phyloP scores from a whole-genome alignment of 2,113 vertebrate genomes.

The Pelvicachromis taeniatus region DNA sequence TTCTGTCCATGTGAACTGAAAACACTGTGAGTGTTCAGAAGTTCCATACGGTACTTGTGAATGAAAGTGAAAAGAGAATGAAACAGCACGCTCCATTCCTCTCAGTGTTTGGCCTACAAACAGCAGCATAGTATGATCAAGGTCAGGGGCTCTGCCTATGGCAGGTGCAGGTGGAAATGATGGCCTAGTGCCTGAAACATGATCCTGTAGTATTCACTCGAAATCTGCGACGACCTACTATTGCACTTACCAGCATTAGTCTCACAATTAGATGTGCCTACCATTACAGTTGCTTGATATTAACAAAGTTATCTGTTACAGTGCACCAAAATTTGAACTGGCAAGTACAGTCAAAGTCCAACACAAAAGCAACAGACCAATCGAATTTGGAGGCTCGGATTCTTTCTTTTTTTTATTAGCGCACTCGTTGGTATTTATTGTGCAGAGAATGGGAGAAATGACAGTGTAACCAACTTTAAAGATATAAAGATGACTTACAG shows the following conservation, averaged over 20 bases:
- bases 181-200: not conserved
- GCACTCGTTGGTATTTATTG: not conserved
- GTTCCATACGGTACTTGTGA: not conserved
- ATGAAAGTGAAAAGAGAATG: not conserved
- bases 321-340: not conserved
- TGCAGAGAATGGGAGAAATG: fast-evolving
- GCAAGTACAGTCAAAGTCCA: not conserved
- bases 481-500: too few relatives aligned
- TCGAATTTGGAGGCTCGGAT: fast-evolving
- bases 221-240: not conserved
- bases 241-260: not conserved
- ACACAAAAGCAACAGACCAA: fast-evolving
- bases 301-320: not conserved
- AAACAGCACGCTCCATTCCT: not conserved
- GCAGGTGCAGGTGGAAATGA: not conserved
- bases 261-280: not conserved
- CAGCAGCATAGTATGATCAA: constrained; percentile 5
- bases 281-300: too few relatives aligned
- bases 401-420: not conserved
- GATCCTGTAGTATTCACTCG: not conserved
- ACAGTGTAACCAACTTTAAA: too few relatives aligned
- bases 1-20: not conserved
- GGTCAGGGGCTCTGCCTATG: not conserved
- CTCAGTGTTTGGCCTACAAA: constrained; percentile 33
- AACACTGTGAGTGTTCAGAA: not conserved